These are phyloP conservation scores for Ceratitis capitata DNA, from an alignment of 1,140 invertebrate genomes.

Conservation along the genomic window DNA sequence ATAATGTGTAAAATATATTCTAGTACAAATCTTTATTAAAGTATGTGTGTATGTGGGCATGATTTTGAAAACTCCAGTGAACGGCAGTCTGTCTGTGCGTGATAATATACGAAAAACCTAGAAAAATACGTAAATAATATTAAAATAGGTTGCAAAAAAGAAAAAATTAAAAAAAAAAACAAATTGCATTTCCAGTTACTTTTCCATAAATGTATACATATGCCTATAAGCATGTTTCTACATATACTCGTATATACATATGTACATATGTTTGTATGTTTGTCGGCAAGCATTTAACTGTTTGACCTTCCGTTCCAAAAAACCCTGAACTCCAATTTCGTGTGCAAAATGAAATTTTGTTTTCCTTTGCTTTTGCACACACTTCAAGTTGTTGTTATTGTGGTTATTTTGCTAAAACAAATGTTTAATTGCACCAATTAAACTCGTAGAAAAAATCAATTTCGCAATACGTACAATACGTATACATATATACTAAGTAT, in stretches of 20 bases:
- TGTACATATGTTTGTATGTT: no score
- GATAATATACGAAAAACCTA: background rate
- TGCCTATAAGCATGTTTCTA: no score
- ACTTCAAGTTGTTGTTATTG: background rate
- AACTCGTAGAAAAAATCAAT: background rate
- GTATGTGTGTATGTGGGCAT: no score
- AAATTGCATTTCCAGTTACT: background rate
- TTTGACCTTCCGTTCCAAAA: background rate
- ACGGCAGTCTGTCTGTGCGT: no score
- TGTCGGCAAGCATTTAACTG: background rate
- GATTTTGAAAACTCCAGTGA: no score
- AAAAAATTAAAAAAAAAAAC: background rate
- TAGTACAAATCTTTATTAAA: no score
- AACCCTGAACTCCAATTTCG: conserved; percentile 18
- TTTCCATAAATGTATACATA: no score
- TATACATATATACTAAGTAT: no score
- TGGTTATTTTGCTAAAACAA: background rate
- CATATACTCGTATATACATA: no score
- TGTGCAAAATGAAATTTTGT: background rate
- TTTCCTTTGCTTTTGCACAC: background rate
- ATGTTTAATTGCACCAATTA: conserved; percentile 20
- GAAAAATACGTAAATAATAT: background rate
- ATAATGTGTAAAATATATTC: no score
- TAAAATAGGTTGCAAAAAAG: background rate
- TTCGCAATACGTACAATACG: background rate